Base-by-base conservation (phyloP, 2,113 vertebrate genomes). In the Phainopepla nitens region DNA sequence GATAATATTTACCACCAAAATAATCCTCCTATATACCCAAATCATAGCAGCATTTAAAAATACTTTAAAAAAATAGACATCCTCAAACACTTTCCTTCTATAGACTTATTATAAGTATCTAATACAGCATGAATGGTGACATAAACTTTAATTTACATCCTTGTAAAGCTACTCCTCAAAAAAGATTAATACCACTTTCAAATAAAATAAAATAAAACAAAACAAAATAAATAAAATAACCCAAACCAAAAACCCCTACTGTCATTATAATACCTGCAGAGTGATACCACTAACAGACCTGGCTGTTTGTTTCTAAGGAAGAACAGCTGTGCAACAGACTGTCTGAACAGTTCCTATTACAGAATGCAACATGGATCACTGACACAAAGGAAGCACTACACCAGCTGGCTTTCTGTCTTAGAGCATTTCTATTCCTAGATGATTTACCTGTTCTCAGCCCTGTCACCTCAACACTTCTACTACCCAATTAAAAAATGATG, bases 391-490 rank as follows among this genome's bases (percentile, higher is more conserved):
- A 97, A 95, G 97, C 95, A 92, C 89, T 35, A 92, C 88, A 98
- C 98, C 98, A 98, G 98, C 98, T 98, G 98, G 97, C 97, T 98
- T 93, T 86, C 90, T n/a, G 88, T 97, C 96, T 97, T 90, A 9
- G 51, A 94, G 90, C 95, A 96, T 97, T 97, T 96, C 97, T 98
- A 98, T 98, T 98, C 98, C 98, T 98, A 96, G 97, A 97, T 98
- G 98, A 97, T 98, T 98, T 98, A 98, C 98, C 98, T 98, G 98
- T 97, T 98, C 97, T 98, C 98, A 97, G 97, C 95, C 97, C 97
- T 98, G 98, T 97, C 97, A 98, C 98, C 98, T 98, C 96, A 89
- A 95, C 95, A 80, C 93, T 97, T 95, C 91, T 95, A 96, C 96
- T 89, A 93, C 53, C 97, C 98, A 98, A 98, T 98, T 98, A 98